Percentiles rank a stretch among this genome's conserved stretches.
These are phyloP conservation scores for Orchestia grillus DNA, from an alignment of 1,140 invertebrate genomes.

Conservation along the genomic window DNA sequence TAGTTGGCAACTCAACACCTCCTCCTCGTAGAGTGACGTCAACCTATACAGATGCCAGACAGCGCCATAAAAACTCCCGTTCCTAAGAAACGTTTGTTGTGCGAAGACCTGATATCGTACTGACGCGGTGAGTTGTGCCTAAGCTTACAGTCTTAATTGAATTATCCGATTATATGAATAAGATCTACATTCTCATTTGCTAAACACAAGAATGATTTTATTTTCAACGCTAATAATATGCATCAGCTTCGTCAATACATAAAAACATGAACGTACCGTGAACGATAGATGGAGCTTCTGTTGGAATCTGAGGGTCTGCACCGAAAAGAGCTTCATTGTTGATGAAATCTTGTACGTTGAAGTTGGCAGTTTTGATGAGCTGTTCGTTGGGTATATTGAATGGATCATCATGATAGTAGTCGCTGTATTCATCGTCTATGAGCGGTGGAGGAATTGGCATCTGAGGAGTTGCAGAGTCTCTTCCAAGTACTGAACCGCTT, in stretches of 20 bases:
- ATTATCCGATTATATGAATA: not conserved
- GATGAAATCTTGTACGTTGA: slow-evolving; percentile 35
- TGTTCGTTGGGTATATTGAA: slow-evolving; percentile 31
- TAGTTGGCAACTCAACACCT: not conserved
- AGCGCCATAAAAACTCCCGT: not conserved
- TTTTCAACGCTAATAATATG: not conserved
- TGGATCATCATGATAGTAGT: not conserved
- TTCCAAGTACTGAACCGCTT: not conserved
- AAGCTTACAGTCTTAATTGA: not conserved
- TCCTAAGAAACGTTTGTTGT: slow-evolving; percentile 50
- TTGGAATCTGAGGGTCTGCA: not conserved
- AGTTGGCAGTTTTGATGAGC: not conserved
- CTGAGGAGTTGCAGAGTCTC: not conserved
- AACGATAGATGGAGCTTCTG: not conserved
- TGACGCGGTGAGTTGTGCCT: not conserved
- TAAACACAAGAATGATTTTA: not conserved
- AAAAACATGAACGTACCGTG: slow-evolving; percentile 8
- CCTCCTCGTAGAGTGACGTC: not conserved
- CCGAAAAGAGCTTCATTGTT: slow-evolving; percentile 16
- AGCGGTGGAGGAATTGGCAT: not conserved
- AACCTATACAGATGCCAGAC: not conserved
- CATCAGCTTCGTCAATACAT: not conserved
- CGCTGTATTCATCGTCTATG: not conserved
- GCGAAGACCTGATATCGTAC: not conserved
- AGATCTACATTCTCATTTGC: not conserved